Evolutionary conservation across 2,113 vertebrate genomes (phyloP), one percentile per base, ranked within the genome.

Genomic region (Motacilla tschutschensis): DNA sequence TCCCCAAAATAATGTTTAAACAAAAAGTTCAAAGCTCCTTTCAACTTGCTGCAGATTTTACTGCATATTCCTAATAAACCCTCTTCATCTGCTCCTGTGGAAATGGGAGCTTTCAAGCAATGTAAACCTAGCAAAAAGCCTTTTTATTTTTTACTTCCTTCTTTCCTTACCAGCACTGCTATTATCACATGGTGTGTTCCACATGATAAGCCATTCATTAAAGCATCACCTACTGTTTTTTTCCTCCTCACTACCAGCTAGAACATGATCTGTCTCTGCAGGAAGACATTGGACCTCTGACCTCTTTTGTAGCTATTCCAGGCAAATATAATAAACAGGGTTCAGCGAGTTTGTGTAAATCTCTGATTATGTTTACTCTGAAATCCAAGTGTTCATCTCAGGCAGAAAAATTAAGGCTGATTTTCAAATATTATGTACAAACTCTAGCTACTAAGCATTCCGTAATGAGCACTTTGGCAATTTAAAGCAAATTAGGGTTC

Each of bases 171-270:
- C 94, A 96, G 94, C 95, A 93, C 95, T 96, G 95, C 95, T 97
- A 97, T 98, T 97, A 97, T 97, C 94, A 97, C 97, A 97, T 96
- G 95, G 96, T 97, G 97, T 97, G 97, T 97, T 97, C 96, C 97
- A 96, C 97, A 98, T 97, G 98, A 97, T 97, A 97, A 97, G 95
- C 97, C 96, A 97, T 98, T 98, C 98, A 98, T 97, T 97, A 97
- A 98, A 97, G 96, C 95, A 95, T 97, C 97, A 97, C 97, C 97
- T 97, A 98, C 97, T 98, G 97, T 79, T 97, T 97, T 97, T 96
- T 97, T 95, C 95, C 95, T 97, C 96, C 96, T 95, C 94, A 80
- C 74, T 96, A 98, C 96, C 97, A 97, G 97, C 97, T 97, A 97
- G 97, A 97, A 97, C 97, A 98, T 97, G 97, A 98, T 97, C 97